Percentiles rank a stretch among this genome's conserved stretches.
Evolutionary conservation across 2,888 invertebrate species (phyloP).

Genomic region (Leucophora obtusa): DNA sequence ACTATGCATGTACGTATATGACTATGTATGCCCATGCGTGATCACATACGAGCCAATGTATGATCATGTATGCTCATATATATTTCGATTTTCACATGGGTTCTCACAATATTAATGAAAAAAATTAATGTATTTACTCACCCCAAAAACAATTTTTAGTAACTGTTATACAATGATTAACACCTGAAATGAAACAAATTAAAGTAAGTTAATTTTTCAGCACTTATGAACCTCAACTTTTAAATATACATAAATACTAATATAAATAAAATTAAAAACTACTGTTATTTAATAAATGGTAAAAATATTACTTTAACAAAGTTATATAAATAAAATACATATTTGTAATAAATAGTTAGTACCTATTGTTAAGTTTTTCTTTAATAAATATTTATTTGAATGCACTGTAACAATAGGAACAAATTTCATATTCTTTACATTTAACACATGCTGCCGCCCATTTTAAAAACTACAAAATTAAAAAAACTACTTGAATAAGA

Average conservation of each 20-base stretch:
- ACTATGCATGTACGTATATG: too few species aligned
- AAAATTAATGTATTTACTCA: too few species aligned
- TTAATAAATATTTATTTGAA: neutral
- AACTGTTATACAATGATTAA: conserved; percentile 35
- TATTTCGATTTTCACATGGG: too few species aligned
- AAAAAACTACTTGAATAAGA: neutral
- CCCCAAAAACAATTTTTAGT: too few species aligned
- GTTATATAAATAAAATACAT: neutral
- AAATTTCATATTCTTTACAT: conserved; percentile 14
- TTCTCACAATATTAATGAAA: too few species aligned
- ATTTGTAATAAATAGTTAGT: neutral
- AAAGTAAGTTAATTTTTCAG: conserved; percentile 28
- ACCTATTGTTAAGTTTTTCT: too few species aligned
- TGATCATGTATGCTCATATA: too few species aligned
- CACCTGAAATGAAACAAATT: conserved; percentile 1
- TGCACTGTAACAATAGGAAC: conserved; percentile 19
- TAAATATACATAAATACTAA: conserved; percentile 7
- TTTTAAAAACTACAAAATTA: conserved; percentile 39
- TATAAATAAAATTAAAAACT: conserved; percentile 21
- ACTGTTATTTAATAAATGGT: conserved; percentile 19
- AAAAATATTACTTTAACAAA: conserved; percentile 10
- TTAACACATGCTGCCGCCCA: conserved; percentile 65
- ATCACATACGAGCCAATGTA: too few species aligned
- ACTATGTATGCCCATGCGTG: too few species aligned
- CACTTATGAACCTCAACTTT: conserved; percentile 45